Evolutionary conservation across 2,797 vertebrate genomes (phyloP), one percentile per base, ranked within the genome.

Genomic region (Glossophaga mutica): DNA sequence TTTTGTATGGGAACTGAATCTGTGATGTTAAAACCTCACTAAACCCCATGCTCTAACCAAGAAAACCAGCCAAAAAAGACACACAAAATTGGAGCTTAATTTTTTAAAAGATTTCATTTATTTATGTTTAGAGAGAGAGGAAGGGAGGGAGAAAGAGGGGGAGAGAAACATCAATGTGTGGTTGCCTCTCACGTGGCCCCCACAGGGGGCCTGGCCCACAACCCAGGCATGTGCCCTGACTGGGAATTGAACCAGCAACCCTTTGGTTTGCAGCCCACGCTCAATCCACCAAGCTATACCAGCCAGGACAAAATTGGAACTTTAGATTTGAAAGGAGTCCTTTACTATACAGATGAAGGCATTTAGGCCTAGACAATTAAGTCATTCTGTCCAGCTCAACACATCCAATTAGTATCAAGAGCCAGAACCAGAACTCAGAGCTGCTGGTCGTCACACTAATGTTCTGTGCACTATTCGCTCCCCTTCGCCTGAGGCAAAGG

Each of bases 261-360:
- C 18, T 52, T 52, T 52, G 50, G 50, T 52, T 52, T 52, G 50
- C 50, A 52, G 50, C 50, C 50, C 50, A 52, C 19, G 18, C 50
- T 52, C 50, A 52, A 21, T 52, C 50, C 50, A 21, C 50, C 21
- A 19, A 52, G 50, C 19, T 52, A 8, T 52, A 87, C 67, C 71
- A 78, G 42, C 48, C 46, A 87, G n/a, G 74, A 90, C 62, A 94
- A 68, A 94, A 76, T 92, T 24, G 1, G 34, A 90, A 83, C 48
- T 90, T 94, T 73, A 70, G 44, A 77, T 55, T 24, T 96, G 74
- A 90, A 97, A 96, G 62, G 48, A 85, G 26, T 78, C 70, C 86
- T 92, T 96, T 50, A 52, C 65, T 84, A 76, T 92, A 55, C 24
- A 88, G 73, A 78, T 57, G 77, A 94, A 93, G 50, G 19, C 52